These are phyloP conservation scores for Hetaerina americana DNA, from an alignment of 1,140 invertebrate genomes.

Conservation along the genomic window DNA sequence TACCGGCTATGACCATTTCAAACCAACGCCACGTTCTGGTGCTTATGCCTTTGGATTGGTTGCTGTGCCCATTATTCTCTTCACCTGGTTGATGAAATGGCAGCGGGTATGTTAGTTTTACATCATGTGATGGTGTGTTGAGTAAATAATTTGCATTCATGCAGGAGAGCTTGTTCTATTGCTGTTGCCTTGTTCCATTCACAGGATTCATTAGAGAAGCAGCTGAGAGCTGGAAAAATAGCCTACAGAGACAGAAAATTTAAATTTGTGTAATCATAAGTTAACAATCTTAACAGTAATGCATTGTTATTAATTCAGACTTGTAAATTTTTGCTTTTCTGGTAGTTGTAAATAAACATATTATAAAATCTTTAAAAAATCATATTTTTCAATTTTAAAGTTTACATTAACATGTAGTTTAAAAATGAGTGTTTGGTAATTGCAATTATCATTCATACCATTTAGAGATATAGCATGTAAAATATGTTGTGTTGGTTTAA, in stretches of 20 bases:
- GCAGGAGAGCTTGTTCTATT: background rate
- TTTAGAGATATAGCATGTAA: too few species aligned
- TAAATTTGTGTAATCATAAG: constrained; percentile 43
- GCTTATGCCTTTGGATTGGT: constrained; percentile 35
- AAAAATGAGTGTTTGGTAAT: too few species aligned
- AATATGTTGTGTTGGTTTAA: too few species aligned
- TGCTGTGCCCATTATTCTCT: constrained; percentile 40
- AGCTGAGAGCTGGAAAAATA: constrained; percentile 49
- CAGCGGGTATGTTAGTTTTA: constrained; percentile 26
- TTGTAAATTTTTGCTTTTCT: too few species aligned
- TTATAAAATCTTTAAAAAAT: too few species aligned
- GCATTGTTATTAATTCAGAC: background rate
- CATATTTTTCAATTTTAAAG: too few species aligned
- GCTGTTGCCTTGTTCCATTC: constrained; percentile 15
- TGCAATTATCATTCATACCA: too few species aligned
- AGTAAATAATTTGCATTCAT: constrained; percentile 5
- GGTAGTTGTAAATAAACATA: background rate
- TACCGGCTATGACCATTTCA: constrained; percentile 48
- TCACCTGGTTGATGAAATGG: constrained; percentile 36
- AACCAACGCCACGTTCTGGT: constrained; percentile 42
- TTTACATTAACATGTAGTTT: too few species aligned
- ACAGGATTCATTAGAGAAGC: constrained; percentile 38
- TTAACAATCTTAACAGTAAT: background rate
- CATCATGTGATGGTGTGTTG: constrained; percentile 10
- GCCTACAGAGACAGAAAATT: constrained; percentile 51